Percentiles rank a stretch among this genome's conserved stretches.
phyloP scores from a whole-genome alignment of 2,888 invertebrate genomes.

The Lasioglossum malachurum region DNA sequence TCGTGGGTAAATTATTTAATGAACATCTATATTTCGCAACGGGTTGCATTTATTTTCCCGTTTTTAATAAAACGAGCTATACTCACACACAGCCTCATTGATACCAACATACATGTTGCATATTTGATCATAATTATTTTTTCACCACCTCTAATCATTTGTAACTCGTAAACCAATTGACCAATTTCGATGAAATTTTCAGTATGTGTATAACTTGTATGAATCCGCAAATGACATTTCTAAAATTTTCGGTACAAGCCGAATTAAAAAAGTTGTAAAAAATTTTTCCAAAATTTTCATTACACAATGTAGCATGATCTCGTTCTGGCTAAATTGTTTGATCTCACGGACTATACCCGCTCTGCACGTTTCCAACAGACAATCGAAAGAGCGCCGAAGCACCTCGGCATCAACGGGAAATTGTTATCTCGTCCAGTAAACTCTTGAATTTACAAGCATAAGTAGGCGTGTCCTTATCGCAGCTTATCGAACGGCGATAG shows the following conservation, averaged over 20 bases:
- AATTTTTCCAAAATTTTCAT: background rate
- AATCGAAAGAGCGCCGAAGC: background rate
- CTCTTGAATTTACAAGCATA: slow-evolving; percentile 30
- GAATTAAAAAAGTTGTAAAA: too few relatives aligned
- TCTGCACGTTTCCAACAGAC: background rate
- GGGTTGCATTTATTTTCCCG: background rate
- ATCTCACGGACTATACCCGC: background rate
- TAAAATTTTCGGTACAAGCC: too few relatives aligned
- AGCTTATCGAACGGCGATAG: slow-evolving; percentile 34
- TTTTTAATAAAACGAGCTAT: background rate
- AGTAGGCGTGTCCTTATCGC: slow-evolving; percentile 34
- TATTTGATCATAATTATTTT: too few relatives aligned
- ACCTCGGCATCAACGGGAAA: slow-evolving; percentile 9
- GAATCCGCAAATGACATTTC: too few relatives aligned
- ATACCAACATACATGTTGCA: too few relatives aligned
- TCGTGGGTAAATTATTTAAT: background rate
- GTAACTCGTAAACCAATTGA: too few relatives aligned
- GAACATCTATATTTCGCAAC: background rate
- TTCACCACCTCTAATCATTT: too few relatives aligned
- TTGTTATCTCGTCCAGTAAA: slow-evolving; percentile 40
- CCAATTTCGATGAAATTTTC: too few relatives aligned
- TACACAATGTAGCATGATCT: background rate
- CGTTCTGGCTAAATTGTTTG: background rate
- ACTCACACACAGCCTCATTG: too few relatives aligned
- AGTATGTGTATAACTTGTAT: too few relatives aligned